Conservation (phyloP, 37 sponge, comb jelly and placozoan genomes). For the Halisarca cf. caerulea region DNA sequence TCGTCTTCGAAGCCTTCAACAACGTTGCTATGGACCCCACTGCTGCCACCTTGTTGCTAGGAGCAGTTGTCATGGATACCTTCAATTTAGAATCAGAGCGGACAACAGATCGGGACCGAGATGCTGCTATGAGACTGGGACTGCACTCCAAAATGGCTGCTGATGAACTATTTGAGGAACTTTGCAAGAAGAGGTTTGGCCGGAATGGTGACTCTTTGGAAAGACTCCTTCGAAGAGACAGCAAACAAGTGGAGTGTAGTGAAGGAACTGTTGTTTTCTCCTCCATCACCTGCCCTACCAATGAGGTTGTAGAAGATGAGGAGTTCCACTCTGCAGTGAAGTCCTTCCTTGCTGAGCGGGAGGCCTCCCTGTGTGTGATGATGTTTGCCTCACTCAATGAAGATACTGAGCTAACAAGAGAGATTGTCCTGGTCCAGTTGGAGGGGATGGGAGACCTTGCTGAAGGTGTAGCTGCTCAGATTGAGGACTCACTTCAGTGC, state of each 20-base stretch:
- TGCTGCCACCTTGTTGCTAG: slow-evolving; percentile 55
- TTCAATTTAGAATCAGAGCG: slow-evolving; percentile 40
- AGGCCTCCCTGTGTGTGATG: slow-evolving; percentile 11
- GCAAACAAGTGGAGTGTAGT: slow-evolving; percentile 33
- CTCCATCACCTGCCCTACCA: slow-evolving; percentile 31
- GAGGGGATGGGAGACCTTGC: slow-evolving; percentile 6
- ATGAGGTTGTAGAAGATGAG: slow-evolving; percentile 21
- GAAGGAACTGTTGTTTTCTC: slow-evolving; percentile 41
- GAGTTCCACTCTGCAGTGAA: not conserved
- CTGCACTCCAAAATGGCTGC: not conserved
- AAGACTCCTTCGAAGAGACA: slow-evolving; percentile 66
- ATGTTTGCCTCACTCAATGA: slow-evolving; percentile 20
- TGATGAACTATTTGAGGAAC: slow-evolving; percentile 42
- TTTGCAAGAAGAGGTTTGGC: slow-evolving; percentile 42
- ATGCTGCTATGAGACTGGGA: slow-evolving; percentile 27
- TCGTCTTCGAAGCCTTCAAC: slow-evolving; percentile 48
- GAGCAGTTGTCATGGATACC: slow-evolving; percentile 77
- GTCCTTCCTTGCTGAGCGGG: slow-evolving; percentile 20
- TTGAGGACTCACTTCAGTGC: slow-evolving; percentile 43
- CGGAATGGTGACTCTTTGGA: slow-evolving; percentile 8
- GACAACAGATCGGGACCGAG: slow-evolving; percentile 54
- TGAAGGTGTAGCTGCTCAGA: slow-evolving; percentile 35
- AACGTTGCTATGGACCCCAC: not conserved
- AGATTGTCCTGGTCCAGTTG: slow-evolving; percentile 45
- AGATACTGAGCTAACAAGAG: not conserved